Percentiles rank a stretch among this genome's conserved stretches.
phyloP scores from a whole-genome alignment of 2,113 vertebrate genomes.

The Pogona vitticeps region DNA sequence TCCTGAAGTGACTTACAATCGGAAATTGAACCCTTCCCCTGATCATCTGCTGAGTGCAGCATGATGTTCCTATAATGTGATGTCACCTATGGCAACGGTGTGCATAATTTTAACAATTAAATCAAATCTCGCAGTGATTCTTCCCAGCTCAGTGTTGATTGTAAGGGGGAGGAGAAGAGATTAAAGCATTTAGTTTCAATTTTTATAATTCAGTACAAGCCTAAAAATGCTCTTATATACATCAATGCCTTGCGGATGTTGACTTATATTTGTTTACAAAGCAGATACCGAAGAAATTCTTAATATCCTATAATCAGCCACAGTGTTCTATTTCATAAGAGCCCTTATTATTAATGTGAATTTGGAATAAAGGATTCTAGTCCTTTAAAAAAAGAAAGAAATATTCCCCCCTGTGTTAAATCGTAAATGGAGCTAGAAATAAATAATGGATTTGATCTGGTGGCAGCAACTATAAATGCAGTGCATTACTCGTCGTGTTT shows the following conservation, averaged over 20 bases:
- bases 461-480: conserved; percentile 10
- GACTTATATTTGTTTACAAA: conserved; percentile 18
- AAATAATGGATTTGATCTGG: conserved; percentile 22
- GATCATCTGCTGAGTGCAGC: no score
- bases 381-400: conserved; percentile 24
- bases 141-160: no score
- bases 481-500: conserved; percentile 15
- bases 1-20: no score
- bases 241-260: conserved; percentile 18
- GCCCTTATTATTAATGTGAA: conserved; percentile 37
- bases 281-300: conserved; percentile 6
- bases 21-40: no score
- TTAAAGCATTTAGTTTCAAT: conserved; percentile 25
- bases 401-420: conserved; percentile 5
- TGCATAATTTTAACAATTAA: no score
- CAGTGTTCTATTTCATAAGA: not conserved
- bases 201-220: not conserved
- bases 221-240: not conserved
- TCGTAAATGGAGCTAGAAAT: conserved; percentile 26
- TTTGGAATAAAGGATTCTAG: conserved; percentile 23
- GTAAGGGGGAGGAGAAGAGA: not conserved
- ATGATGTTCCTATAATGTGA: no score
- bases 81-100: no score
- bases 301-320: conserved; percentile 18
- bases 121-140: no score